Percentiles rank a stretch among this genome's conserved stretches.
Evolutionary conservation across 2,888 invertebrate species (phyloP).

Genomic region (Trissolcus japonicus): DNA sequence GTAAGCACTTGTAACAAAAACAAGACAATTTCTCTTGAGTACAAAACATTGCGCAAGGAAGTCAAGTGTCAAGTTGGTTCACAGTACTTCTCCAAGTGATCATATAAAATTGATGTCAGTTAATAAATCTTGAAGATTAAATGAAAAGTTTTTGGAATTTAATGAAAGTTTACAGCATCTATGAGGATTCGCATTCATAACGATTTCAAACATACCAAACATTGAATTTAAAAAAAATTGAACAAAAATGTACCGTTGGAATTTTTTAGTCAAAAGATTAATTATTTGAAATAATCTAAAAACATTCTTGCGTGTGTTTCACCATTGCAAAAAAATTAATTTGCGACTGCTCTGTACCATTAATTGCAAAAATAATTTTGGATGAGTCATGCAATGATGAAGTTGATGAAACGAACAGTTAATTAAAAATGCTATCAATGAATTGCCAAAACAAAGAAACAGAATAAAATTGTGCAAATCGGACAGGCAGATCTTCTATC

Average conservation of each 20-base stretch:
- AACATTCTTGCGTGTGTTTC: not conserved
- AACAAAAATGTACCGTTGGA: too few species aligned
- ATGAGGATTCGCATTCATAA: not conserved
- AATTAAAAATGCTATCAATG: too few species aligned
- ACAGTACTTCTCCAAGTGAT: constrained; percentile 14
- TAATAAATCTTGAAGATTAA: constrained; percentile 13
- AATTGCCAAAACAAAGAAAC: not conserved
- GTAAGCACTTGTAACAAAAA: constrained; percentile 26
- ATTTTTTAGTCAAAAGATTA: too few species aligned
- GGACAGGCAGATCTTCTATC: constrained; percentile 29
- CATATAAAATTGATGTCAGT: constrained; percentile 10
- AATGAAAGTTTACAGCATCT: constrained; percentile 20
- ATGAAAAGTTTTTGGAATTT: constrained; percentile 25
- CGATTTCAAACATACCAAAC: too few species aligned
- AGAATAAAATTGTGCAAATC: constrained; percentile 17
- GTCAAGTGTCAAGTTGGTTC: constrained; percentile 18
- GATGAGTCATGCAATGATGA: too few species aligned
- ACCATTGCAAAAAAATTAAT: not conserved
- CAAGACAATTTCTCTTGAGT: constrained; percentile 28
- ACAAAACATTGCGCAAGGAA: constrained; percentile 37
- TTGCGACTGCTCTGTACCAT: not conserved
- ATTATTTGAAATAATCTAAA: not conserved
- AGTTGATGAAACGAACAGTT: too few species aligned
- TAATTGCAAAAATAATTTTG: too few species aligned
- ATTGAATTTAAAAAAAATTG: too few species aligned